Evolutionary conservation across 2,888 invertebrate species (phyloP).

Genomic region (Gonocerus acuteangulatus): DNA sequence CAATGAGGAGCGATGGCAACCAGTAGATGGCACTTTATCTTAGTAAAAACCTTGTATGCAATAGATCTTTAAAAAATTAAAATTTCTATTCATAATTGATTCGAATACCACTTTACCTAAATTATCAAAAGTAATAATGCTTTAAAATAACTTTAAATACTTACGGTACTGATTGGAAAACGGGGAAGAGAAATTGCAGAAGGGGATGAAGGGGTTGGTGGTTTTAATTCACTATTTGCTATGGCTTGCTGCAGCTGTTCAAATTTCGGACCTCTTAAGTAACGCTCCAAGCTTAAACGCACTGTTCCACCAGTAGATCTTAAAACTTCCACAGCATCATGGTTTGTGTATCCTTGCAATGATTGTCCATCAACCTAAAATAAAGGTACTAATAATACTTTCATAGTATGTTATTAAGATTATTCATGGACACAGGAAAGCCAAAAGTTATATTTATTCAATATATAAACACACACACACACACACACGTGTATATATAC

Average conservation of each 20-base stretch:
- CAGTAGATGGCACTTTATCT: too few relatives aligned
- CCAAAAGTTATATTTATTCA: too few relatives aligned
- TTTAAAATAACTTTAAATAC: conserved; percentile 22
- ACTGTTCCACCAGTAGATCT: conserved; percentile 89
- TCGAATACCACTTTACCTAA: too few relatives aligned
- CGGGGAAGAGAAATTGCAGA: conserved; percentile 76
- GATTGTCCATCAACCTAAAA: conserved; percentile 74
- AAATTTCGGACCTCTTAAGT: conserved; percentile 80
- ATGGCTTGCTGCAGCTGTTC: conserved; percentile 82
- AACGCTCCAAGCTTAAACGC: conserved; percentile 79
- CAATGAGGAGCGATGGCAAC: too few relatives aligned
- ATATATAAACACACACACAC: too few relatives aligned
- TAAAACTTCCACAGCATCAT: conserved; percentile 92
- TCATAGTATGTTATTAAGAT: too few relatives aligned
- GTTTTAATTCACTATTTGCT: conserved; percentile 67
- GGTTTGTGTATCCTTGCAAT: conserved; percentile 91
- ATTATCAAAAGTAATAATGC: too few relatives aligned
- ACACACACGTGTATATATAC: too few relatives aligned
- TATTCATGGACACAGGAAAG: too few relatives aligned
- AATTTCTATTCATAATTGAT: too few relatives aligned
- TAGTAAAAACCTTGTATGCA: too few relatives aligned
- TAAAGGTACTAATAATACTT: not conserved
- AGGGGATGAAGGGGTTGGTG: conserved; percentile 49
- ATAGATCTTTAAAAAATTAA: too few relatives aligned
- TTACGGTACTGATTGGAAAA: conserved; percentile 50